Base-by-base conservation (phyloP, 2,888 invertebrate genomes). In the Drosophila quinaria region DNA sequence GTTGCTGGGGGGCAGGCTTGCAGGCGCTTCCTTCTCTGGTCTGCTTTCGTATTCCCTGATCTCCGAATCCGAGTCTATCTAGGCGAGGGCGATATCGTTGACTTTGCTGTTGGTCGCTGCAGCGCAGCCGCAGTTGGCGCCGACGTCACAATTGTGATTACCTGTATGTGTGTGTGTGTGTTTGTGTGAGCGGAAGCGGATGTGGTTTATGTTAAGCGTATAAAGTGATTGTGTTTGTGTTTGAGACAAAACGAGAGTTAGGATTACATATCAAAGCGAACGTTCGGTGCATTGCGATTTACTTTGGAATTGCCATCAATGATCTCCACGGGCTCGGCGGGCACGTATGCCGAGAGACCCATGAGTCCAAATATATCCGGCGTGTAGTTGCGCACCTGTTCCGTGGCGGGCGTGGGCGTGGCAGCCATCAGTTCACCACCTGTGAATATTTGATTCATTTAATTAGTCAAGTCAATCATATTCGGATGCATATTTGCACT, bases 241-340 rank as follows among this genome's bases (percentile, higher is more conserved):
- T 67, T 66, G 59, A 64, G 55, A 60, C 58, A 55, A 66, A 66
- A 61, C 52, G 60, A 68, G 77, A 75, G 58, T 74, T 66, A 55
- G 35, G 44, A 65, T 81, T 80, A 75, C 68, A 75, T 80, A 59
- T 72, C 76, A 60, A 67, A 52, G 19, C 67, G 72, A 68, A 74
- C 66, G 22, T n/a, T 1, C 10, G 73, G 65, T 71, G 80, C 77
- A 80, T 87, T 80, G 66, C 81, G 86, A 82, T 89, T 91, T 93
- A 95, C 95, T 94, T 94, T 95, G n/a, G 95, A 95, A 90, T 95
- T 95, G 67, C 95, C 95, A 69, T 94, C 92, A 78, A 94, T 94
- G 9, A 94, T 94, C 86, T 94, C 93, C 60, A 94, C 93, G 1
- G 94, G 94, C 46, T 94, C 91, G 78, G 94, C 93, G 13, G 94